phyloP scores from a whole-genome alignment of 2,888 invertebrate species.

The Silvanus unidentatus region DNA sequence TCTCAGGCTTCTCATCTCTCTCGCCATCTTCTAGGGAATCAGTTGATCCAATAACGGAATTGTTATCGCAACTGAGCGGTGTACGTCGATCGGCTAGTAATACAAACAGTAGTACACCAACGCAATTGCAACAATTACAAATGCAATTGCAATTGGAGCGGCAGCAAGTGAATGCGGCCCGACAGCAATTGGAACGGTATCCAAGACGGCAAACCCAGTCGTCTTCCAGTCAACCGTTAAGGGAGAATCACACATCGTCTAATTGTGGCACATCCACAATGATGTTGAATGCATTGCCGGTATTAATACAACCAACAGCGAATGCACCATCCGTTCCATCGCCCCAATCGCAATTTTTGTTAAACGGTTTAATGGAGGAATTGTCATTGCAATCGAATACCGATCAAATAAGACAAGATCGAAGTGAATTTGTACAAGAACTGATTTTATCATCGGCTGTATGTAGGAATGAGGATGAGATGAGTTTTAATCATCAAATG shows the following conservation, averaged over 20 bases:
- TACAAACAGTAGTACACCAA: conserved; percentile 57
- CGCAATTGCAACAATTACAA: conserved; percentile 87
- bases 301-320: conserved; percentile 36
- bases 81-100: conserved; percentile 67
- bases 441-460: conserved; percentile 55
- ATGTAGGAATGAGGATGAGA: conserved; percentile 12
- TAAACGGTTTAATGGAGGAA: conserved; percentile 45
- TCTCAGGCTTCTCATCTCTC: conserved; percentile 77
- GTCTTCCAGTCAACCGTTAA: conserved; percentile 33
- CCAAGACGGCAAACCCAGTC: conserved; percentile 72
- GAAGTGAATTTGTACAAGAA: conserved; percentile 65
- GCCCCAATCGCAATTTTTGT: conserved; percentile 40
- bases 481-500: conserved; percentile 15
- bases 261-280: conserved; percentile 35
- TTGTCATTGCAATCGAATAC: conserved; percentile 53
- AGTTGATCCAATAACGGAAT: conserved; percentile 94
- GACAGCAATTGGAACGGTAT: conserved; percentile 84
- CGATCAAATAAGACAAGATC: conserved; percentile 57
- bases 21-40: conserved; percentile 87
- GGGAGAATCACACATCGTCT: conserved; percentile 30
- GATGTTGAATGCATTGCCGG: conserved; percentile 40
- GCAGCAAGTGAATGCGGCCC: conserved; percentile 78
- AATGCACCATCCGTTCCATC: conserved; percentile 36
- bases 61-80: conserved; percentile 90
- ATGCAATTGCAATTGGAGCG: conserved; percentile 91